Base-by-base conservation (phyloP, 1,140 invertebrate genomes). In the Dendroctonus valens region DNA sequence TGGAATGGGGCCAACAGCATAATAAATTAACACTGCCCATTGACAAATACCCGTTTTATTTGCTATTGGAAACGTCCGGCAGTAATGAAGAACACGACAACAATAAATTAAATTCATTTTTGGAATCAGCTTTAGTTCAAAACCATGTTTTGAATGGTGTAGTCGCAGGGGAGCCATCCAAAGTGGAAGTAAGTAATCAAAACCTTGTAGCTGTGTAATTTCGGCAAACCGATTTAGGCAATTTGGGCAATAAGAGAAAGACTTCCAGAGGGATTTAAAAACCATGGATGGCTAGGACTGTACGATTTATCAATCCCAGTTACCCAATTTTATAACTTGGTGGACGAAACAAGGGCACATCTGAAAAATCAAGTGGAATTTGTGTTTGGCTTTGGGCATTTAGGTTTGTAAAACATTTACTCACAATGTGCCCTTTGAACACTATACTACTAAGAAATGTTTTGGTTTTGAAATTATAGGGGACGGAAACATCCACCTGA, bases 281-380 rank as follows among this genome's bases (percentile, higher is more conserved):
- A 82, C 37, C 90, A 93, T 73, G 94, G 94, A 5, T 96, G 95
- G 79, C 87, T 91, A 38, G 98, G 95, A 77, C 96, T 96, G 76
- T 98, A 98, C 78, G 97, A 99, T 77, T 85, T 99, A 3, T 96
- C 95, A 0, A 75, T 98, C 67, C 95, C 96, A 0, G 76, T 93
- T 14, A 75, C 81, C 0, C 74, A 87, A 52, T 98, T 93, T 77
- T 98, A 97, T 75, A 81, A 87, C 48, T 81, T 97, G 12, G 90
- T 97, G 7, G 81, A 87, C 41, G 83, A 86, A 6, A 84, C 96
- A 71, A 82, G 85, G 37, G 79, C 89, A 60, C 84, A 85, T 52
- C 74, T 94, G 38, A 83, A 83, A 0, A 49, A 59, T 6, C 75
- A 80, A 58, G 79, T 82, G 42, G 80, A 86, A 1, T 79, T 85